Percentiles rank a stretch among this genome's conserved stretches.
phyloP scores from a whole-genome alignment of 2,888 invertebrate genomes.

The Polietes domitor region DNA sequence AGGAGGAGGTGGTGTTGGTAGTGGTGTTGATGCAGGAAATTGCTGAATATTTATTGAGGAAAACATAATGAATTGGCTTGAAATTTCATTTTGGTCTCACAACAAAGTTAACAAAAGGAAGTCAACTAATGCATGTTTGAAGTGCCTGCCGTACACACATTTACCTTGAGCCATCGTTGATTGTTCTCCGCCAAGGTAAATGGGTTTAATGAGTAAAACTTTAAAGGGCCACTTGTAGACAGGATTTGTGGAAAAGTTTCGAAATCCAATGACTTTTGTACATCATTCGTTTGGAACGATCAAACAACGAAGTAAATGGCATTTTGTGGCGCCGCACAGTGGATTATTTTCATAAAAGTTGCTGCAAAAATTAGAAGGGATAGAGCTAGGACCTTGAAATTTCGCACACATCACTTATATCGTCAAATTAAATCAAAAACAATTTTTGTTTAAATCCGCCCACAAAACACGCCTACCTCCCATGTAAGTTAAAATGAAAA shows the following conservation, averaged over 20 bases:
- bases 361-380: no score
- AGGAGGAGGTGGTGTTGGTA: background rate
- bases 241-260: constrained; percentile 9
- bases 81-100: constrained; percentile 55
- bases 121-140: constrained; percentile 57
- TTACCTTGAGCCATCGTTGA: background rate
- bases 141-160: background rate
- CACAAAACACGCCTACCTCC: no score
- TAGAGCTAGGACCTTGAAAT: no score
- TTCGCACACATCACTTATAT: no score
- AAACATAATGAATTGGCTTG: constrained; percentile 56
- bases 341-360: no score
- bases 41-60: constrained; percentile 61
- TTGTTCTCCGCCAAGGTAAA: background rate
- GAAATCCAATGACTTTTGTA: no score
- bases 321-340: no score
- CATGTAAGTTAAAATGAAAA: no score
- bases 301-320: no score
- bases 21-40: constrained; percentile 51
- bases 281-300: no score
- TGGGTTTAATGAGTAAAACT: constrained; percentile 28
- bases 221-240: constrained; percentile 35
- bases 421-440: no score
- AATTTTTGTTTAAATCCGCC: no score
- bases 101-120: constrained; percentile 47